Evolutionary conservation across 2,113 vertebrate species (phyloP).

Genomic region (Ornithorhynchus anatinus): DNA sequence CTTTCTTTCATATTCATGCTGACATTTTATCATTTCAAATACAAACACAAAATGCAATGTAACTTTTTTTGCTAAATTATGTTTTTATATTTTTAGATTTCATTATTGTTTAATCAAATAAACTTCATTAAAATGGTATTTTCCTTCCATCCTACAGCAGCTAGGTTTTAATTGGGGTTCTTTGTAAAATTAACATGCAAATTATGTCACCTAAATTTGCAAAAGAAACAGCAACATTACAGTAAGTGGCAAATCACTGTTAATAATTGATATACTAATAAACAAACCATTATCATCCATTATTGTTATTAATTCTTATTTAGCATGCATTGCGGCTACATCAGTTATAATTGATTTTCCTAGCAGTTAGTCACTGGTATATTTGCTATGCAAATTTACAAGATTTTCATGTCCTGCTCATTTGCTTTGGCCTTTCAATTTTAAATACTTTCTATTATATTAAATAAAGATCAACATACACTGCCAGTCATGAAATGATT

Average conservation of each 20-base stretch:
- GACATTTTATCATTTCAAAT: constrained; percentile 18
- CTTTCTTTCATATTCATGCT: constrained; percentile 23
- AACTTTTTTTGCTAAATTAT: constrained; percentile 32
- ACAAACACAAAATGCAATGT: background rate
- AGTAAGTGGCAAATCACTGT: constrained; percentile 56
- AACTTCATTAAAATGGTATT: constrained; percentile 55
- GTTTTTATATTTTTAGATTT: constrained; percentile 41
- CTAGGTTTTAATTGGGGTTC: constrained; percentile 47
- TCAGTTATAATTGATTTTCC: constrained; percentile 42
- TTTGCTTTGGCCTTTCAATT: too few species aligned
- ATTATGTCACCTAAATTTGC: constrained; percentile 50
- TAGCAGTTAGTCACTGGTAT: constrained; percentile 1
- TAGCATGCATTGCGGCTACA: constrained; percentile 36
- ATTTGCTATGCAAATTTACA: background rate
- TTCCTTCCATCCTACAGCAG: constrained; percentile 38
- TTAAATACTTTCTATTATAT: too few species aligned
- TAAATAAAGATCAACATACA: too few species aligned
- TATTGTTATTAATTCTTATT: constrained; percentile 52
- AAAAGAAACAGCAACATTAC: constrained; percentile 48
- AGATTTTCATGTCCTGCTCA: constrained; percentile 7
- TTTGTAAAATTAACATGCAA: constrained; percentile 67
- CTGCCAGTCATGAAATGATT: too few species aligned
- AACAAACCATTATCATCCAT: constrained; percentile 51
- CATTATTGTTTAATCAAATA: constrained; percentile 54
- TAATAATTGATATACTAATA: constrained; percentile 65